Base-by-base conservation (phyloP, 2,797 vertebrate genomes). In the Periparus ater region DNA sequence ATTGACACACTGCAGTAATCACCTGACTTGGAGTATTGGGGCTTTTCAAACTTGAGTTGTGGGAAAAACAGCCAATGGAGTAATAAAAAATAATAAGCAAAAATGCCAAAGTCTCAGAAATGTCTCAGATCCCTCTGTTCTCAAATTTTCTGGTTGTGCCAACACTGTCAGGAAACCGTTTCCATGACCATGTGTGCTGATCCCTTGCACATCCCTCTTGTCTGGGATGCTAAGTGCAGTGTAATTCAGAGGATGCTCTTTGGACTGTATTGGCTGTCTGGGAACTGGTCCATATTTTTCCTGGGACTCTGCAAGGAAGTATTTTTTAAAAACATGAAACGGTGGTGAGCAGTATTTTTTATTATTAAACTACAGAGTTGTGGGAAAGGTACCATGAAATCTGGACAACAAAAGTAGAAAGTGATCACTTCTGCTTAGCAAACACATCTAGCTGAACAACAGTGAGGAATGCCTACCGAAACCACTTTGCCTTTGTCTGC, bases 361-460 rank as follows among this genome's bases (percentile, higher is more conserved):
- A 50, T 61, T 95, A 62, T 51, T 88, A 93, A 85, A 63, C 10
- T 11, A 53, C 30, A 45, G 42, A 80, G 34, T 54, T 0, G 0
- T 76, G 71, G 42, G 67, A 68, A 85, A 86, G 32, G 20, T 50
- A 62, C n/a, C 32, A 34, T 47, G 60, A 84, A 75, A 85, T 93
- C 57, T 91, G 48, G 38, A 57, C 71, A 82, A 82, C 34, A 65
- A 54, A 85, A 82, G 48, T 47, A 85, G 42, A 77, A 84, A 91
- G 54, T 13, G 50, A 95, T 91, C 54, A 85, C 47, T 91, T 86
- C 63, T 82, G 67, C 71, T 78, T 78, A 91, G 85, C 61, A 88
- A 91, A 88, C 61, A 72, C 27, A 51, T 71, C 74, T 51, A 47
- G 61, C 80, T 91, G 71, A 88, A 63, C 63, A 93, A 65, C 38